Evolutionary conservation across 2,888 invertebrate genomes (phyloP).

Genomic region (Agrotis clavis): DNA sequence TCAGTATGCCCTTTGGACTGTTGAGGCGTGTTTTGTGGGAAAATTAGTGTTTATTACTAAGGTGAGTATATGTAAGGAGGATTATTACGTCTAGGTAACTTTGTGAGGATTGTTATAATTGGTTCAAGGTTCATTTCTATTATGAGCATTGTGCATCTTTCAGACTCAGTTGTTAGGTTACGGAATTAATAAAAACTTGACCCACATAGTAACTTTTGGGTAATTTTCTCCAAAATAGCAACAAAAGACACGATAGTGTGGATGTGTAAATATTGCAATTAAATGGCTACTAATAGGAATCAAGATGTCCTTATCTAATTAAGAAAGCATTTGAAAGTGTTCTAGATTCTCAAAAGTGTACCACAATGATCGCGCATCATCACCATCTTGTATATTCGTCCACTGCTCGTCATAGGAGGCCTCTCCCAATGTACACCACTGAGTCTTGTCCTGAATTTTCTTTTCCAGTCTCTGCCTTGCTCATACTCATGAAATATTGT

Average conservation of each 20-base stretch:
- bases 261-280: no score
- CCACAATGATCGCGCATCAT: neutral
- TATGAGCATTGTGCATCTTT: neutral
- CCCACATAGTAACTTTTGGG: no score
- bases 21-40: conserved; percentile 30
- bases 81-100: neutral
- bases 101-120: conserved; percentile 3
- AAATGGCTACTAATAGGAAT: neutral
- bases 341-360: neutral
- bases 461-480: no score
- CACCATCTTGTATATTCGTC: no score
- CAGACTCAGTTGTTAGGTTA: neutral
- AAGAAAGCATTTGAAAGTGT: neutral
- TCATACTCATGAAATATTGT: neutral
- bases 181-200: no score
- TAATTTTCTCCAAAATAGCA: neutral
- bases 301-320: neutral
- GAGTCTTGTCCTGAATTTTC: no score
- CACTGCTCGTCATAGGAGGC: no score
- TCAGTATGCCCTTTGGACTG: conserved; percentile 29
- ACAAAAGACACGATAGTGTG: neutral
- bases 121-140: neutral
- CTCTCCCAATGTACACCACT: no score
- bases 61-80: neutral
- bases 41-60: conserved; percentile 19